Percentiles rank a stretch among this genome's conserved stretches.
Evolutionary conservation across 2,113 vertebrate genomes (phyloP).

Genomic region (Nannospalax galili): DNA sequence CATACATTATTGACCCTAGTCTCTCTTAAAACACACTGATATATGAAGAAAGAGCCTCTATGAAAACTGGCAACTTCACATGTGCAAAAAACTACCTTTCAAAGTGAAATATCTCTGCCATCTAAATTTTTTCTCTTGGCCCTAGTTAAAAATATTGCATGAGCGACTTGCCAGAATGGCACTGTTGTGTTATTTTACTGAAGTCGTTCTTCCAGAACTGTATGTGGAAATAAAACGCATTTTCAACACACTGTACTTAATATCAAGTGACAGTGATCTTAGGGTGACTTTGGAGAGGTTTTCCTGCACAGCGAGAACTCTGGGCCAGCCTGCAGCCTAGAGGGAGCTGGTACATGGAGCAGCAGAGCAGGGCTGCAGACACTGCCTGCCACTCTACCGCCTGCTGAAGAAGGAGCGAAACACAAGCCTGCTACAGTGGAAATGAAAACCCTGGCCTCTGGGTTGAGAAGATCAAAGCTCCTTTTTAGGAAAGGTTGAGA

Average conservation of each 20-base stretch:
- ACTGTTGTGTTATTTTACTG: slow-evolving; percentile 61
- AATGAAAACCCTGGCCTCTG: slow-evolving; percentile 63
- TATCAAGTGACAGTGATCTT: not conserved
- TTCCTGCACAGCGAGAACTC: slow-evolving; percentile 10
- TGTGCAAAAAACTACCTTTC: slow-evolving; percentile 81
- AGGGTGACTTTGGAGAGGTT: slow-evolving; percentile 40
- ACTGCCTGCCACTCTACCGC: fast-evolving
- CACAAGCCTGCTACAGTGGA: not conserved
- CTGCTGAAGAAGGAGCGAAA: not conserved
- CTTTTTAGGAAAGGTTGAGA: slow-evolving; percentile 77
- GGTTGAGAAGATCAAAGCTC: slow-evolving; percentile 75
- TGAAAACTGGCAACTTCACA: slow-evolving; percentile 83
- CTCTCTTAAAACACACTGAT: slow-evolving; percentile 85
- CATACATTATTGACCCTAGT: slow-evolving; percentile 84
- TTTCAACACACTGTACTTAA: not conserved
- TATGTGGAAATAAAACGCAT: slow-evolving; percentile 24
- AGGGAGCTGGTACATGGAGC: slow-evolving; percentile 42
- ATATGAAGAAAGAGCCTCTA: slow-evolving; percentile 82
- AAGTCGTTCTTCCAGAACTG: slow-evolving; percentile 69
- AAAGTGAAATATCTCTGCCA: slow-evolving; percentile 83
- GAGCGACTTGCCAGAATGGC: slow-evolving; percentile 66
- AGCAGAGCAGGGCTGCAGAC: not conserved
- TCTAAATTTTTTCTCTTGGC: slow-evolving; percentile 77
- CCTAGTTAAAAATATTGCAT: slow-evolving; percentile 69
- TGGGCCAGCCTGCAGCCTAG: slow-evolving; percentile 36